Evolutionary conservation across 2,113 vertebrate genomes (phyloP).

Genomic region (Mustelus asterias): DNA sequence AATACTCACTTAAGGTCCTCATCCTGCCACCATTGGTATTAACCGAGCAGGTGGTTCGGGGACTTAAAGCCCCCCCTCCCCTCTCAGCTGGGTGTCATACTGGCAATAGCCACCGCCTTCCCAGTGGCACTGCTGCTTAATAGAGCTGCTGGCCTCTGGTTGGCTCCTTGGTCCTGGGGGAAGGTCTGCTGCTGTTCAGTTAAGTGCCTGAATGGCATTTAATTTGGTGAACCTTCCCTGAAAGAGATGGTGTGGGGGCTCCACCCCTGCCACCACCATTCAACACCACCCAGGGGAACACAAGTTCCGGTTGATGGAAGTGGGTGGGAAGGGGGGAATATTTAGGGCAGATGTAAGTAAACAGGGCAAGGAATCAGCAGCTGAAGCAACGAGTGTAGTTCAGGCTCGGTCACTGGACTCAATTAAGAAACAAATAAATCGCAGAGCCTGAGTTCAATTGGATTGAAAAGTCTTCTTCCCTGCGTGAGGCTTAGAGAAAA

Average conservation of each 20-base stretch:
- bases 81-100: background rate
- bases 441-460: background rate
- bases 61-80: too few species aligned
- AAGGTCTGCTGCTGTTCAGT: background rate
- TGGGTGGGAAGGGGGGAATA: background rate
- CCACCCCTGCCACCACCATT: background rate
- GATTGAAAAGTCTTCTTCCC: background rate
- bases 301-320: background rate
- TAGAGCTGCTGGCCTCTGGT: background rate
- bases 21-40: too few species aligned
- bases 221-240: too few species aligned
- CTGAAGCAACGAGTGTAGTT: background rate
- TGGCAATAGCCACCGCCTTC: background rate
- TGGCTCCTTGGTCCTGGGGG: background rate
- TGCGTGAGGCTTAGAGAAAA: background rate
- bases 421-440: background rate
- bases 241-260: background rate
- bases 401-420: background rate
- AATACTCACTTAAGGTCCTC: too few species aligned
- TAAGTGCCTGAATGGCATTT: background rate
- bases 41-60: too few species aligned
- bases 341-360: background rate
- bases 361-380: background rate
- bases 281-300: background rate
- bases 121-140: background rate